A percentile compares a stretch with the other conserved stretches of the same genome.
Conservation (phyloP, 2,113 vertebrate genomes). For the Mirounga angustirostris region DNA sequence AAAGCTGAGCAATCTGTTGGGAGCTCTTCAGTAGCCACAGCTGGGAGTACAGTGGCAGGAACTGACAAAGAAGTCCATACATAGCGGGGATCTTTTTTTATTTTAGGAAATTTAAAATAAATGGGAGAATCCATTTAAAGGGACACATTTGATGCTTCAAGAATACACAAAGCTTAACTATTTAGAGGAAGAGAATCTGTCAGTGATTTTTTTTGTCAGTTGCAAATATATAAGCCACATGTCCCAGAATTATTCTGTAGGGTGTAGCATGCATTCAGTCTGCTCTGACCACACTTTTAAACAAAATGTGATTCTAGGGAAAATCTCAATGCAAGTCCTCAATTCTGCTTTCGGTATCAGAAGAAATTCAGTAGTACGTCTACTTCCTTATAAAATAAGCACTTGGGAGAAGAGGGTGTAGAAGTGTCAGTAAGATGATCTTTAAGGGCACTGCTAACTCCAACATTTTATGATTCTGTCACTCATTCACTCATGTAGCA, state of each 20-base stretch:
- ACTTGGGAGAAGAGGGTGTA: background rate
- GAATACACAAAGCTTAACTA: slow-evolving; percentile 63
- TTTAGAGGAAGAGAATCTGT: slow-evolving; percentile 39
- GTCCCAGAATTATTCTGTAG: background rate
- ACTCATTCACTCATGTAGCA: background rate
- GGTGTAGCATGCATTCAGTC: background rate
- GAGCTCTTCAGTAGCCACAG: slow-evolving; percentile 79
- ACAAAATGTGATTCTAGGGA: background rate
- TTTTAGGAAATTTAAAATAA: slow-evolving; percentile 78
- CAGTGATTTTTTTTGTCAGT: background rate
- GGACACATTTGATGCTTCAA: background rate
- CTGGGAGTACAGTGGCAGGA: slow-evolving; percentile 70
- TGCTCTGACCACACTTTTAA: background rate
- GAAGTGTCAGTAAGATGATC: background rate
- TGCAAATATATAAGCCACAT: background rate
- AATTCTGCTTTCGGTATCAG: background rate
- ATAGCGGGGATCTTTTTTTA: slow-evolving; percentile 65
- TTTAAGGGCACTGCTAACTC: background rate
- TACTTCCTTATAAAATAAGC: slow-evolving; percentile 25
- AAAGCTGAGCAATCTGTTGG: slow-evolving; percentile 70
- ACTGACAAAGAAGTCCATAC: slow-evolving; percentile 74
- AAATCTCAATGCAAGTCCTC: background rate
- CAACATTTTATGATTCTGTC: background rate
- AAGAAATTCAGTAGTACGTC: background rate
- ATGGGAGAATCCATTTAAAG: slow-evolving; percentile 77